These are phyloP conservation scores for Pseudomyrmex gracilis DNA, from an alignment of 1,140 invertebrate species.

Conservation along the genomic window DNA sequence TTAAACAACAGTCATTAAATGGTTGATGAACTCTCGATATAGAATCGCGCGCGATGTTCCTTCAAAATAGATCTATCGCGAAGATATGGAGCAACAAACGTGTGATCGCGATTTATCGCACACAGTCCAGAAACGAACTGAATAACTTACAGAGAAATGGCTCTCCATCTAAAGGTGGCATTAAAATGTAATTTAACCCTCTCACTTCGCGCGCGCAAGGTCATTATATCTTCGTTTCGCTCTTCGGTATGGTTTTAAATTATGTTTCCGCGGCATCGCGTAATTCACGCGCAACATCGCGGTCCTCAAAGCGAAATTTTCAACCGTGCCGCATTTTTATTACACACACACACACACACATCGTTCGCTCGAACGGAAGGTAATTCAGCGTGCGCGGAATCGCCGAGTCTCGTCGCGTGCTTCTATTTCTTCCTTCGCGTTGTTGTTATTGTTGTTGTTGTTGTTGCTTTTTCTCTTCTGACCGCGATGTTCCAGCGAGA, in stretches of 20 bases:
- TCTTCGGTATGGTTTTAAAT: slow-evolving; percentile 46
- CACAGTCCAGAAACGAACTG: neutral
- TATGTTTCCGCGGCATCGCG: slow-evolving; percentile 36
- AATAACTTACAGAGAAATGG: slow-evolving; percentile 24
- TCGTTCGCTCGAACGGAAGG: slow-evolving; percentile 31
- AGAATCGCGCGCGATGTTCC: no score
- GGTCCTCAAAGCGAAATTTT: slow-evolving; percentile 30
- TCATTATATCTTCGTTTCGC: slow-evolving; percentile 57
- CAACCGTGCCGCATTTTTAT: slow-evolving; percentile 35
- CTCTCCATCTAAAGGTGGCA: neutral
- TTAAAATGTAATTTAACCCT: slow-evolving; percentile 57
- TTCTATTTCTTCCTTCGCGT: no score
- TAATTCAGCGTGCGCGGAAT: slow-evolving; percentile 17
- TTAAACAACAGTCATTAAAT: no score
- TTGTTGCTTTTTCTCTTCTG: neutral
- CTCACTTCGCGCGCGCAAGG: neutral
- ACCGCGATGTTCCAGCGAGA: neutral
- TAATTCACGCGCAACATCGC: slow-evolving; percentile 32
- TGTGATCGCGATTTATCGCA: neutral
- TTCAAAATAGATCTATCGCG: neutral
- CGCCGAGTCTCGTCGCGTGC: neutral
- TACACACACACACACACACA: neutral
- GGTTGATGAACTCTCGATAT: no score
- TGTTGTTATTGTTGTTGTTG: no score
- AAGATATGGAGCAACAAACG: neutral